phyloP scores from a whole-genome alignment of 1,140 invertebrate species.

The Asbolus verrucosus region DNA sequence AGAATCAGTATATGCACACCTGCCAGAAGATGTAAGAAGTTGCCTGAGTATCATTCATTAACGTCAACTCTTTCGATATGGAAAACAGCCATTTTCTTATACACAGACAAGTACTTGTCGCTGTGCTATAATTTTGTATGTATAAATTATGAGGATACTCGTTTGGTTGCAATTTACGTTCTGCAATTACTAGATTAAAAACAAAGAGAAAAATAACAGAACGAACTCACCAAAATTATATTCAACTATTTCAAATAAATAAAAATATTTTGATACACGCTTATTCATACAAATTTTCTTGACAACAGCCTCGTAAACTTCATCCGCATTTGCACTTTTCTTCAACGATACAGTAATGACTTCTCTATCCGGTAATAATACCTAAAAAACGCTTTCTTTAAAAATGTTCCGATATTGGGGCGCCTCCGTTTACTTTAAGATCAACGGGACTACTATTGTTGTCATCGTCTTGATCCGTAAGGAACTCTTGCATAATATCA shows the following conservation, averaged over 20 bases:
- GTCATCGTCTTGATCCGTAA: conserved; percentile 92
- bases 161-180: conserved; percentile 91
- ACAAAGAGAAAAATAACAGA: background rate
- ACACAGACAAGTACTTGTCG: conserved; percentile 94
- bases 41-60: conserved; percentile 74
- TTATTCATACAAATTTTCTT: conserved; percentile 86
- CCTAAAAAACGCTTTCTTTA: conserved; percentile 52
- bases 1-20: conserved; percentile 63
- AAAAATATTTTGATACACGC: conserved; percentile 91
- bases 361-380: conserved; percentile 82
- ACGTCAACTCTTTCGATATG: conserved; percentile 76
- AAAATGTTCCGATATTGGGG: too few relatives aligned
- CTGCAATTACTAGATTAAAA: conserved; percentile 68
- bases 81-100: conserved; percentile 96
- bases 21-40: conserved; percentile 84
- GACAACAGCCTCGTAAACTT: conserved; percentile 92
- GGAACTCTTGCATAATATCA: conserved; percentile 97
- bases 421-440: conserved; percentile 85
- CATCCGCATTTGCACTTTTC: conserved; percentile 89
- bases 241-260: conserved; percentile 98
- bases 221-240: conserved; percentile 87
- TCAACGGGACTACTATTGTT: conserved; percentile 90
- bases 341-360: conserved; percentile 93
- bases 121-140: conserved; percentile 99
- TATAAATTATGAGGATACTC: conserved; percentile 98